These are phyloP conservation scores for Lasioglossum leucozonium DNA, from an alignment of 2,888 invertebrate species.

Conservation along the genomic window DNA sequence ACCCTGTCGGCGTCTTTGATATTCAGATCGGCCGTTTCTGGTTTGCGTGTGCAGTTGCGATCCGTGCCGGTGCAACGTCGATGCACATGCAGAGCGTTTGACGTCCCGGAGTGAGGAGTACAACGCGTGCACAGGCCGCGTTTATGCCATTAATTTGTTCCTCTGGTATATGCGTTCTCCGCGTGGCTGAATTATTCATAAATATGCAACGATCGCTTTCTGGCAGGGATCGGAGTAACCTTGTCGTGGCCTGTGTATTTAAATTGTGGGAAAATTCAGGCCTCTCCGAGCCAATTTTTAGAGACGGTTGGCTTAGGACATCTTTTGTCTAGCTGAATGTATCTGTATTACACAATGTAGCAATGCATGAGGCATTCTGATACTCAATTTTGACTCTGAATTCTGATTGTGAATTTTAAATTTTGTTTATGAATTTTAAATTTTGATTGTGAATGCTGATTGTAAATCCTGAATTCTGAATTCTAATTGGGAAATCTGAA, in stretches of 20 bases:
- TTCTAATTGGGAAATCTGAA: too few relatives aligned
- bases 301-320: background rate
- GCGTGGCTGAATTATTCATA: conserved; percentile 54
- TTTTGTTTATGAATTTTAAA: too few relatives aligned
- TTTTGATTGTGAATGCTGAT: too few relatives aligned
- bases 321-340: background rate
- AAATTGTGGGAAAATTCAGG: background rate
- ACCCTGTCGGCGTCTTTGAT: conserved; percentile 70
- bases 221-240: conserved; percentile 25
- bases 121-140: conserved; percentile 49
- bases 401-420: too few relatives aligned
- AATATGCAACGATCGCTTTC: conserved; percentile 36
- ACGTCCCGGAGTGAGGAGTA: conserved; percentile 47
- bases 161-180: conserved; percentile 31
- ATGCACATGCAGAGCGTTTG: conserved; percentile 47
- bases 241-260: conserved; percentile 17
- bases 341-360: background rate
- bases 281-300: background rate
- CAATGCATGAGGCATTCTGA: background rate
- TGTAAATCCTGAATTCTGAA: too few relatives aligned
- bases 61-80: conserved; percentile 45
- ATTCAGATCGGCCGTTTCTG: conserved; percentile 71
- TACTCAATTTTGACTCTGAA: background rate
- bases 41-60: conserved; percentile 53
- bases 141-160: conserved; percentile 61